These are phyloP conservation scores for Xestoiulus laeticollis DNA, from an alignment of 2,888 invertebrate species.

Conservation along the genomic window DNA sequence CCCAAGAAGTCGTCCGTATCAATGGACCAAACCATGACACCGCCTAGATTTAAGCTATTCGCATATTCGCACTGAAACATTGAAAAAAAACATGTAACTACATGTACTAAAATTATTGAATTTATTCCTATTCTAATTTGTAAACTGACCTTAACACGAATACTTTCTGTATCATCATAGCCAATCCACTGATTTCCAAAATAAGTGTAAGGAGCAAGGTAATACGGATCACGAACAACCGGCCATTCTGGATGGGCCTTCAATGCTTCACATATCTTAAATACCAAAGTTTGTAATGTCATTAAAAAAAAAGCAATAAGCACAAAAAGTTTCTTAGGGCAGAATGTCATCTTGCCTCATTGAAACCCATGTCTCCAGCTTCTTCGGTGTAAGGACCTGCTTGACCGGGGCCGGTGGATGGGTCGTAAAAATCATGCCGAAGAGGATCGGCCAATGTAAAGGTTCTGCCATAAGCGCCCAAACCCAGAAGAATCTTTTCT, in stretches of 20 bases:
- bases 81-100: background rate
- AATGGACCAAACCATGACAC: slow-evolving; percentile 88
- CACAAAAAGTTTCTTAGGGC: slow-evolving; percentile 17
- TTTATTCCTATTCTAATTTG: background rate
- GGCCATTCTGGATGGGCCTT: slow-evolving; percentile 61
- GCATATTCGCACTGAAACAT: slow-evolving; percentile 68
- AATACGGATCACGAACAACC: background rate
- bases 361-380: slow-evolving; percentile 86
- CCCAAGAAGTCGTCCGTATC: slow-evolving; percentile 89
- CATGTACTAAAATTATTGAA: background rate
- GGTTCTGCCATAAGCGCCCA: slow-evolving; percentile 42
- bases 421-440: background rate
- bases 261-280: slow-evolving; percentile 73
- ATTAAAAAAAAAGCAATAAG: background rate
- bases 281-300: background rate
- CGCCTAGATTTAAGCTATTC: slow-evolving; percentile 74
- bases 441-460: slow-evolving; percentile 44
- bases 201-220: slow-evolving; percentile 72
- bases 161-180: slow-evolving; percentile 79
- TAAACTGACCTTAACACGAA: slow-evolving; percentile 75
- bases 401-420: background rate
- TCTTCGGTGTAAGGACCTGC: slow-evolving; percentile 80
- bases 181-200: slow-evolving; percentile 71
- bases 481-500: slow-evolving; percentile 44
- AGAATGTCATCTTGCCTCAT: slow-evolving; percentile 73